phyloP scores from a whole-genome alignment of 2,888 invertebrate genomes.

The Phalera bucephala region DNA sequence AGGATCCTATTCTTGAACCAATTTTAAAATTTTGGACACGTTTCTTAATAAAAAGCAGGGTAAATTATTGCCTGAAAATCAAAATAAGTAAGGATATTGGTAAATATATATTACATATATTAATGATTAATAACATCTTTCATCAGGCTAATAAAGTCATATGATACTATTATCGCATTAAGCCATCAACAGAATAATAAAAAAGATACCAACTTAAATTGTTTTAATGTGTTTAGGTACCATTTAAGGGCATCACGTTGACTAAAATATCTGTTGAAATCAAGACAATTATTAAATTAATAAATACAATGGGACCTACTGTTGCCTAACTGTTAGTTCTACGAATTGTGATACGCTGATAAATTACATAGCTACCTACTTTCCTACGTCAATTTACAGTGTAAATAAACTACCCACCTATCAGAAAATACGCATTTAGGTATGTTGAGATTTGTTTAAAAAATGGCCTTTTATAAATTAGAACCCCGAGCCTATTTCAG shows the following conservation, averaged over 20 bases:
- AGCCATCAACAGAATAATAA: slow-evolving; percentile 47
- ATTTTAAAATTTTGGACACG: slow-evolving; percentile 62
- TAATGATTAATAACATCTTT: not conserved
- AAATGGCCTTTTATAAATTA: slow-evolving; percentile 20
- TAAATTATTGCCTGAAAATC: slow-evolving; percentile 70
- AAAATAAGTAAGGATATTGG: slow-evolving; percentile 51
- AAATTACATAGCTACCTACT: slow-evolving; percentile 32
- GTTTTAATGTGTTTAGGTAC: too few relatives aligned
- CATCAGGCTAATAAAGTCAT: not conserved
- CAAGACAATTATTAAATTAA: slow-evolving; percentile 10
- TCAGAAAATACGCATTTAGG: slow-evolving; percentile 9
- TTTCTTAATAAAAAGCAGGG: slow-evolving; percentile 74
- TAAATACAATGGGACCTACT: slow-evolving; percentile 62
- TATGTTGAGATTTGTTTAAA: not conserved
- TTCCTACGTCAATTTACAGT: slow-evolving; percentile 44
- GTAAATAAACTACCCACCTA: slow-evolving; percentile 26
- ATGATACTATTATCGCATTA: too few relatives aligned
- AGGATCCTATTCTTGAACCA: slow-evolving; percentile 63
- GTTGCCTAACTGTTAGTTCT: slow-evolving; percentile 63
- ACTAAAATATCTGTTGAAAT: too few relatives aligned
- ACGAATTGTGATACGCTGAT: slow-evolving; percentile 52
- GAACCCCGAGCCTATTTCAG: slow-evolving; percentile 27
- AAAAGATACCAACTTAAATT: too few relatives aligned
- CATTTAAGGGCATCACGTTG: too few relatives aligned
- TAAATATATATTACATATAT: not conserved